Conservation (phyloP, 37 sponge, comb jelly and placozoan species). For the Mnemiopsis leidyi region DNA sequence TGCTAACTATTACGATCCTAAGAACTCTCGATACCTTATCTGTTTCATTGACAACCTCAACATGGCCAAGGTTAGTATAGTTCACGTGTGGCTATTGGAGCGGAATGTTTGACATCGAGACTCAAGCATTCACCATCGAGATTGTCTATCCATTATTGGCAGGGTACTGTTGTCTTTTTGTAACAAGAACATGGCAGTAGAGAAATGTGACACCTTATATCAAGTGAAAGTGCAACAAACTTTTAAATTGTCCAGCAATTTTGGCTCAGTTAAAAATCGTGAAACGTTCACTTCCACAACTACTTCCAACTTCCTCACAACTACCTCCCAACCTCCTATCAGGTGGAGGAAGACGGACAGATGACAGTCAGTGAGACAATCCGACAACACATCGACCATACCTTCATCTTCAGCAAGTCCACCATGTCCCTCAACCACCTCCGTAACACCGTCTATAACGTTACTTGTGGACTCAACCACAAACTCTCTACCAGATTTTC, state of each 20-base stretch:
- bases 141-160: no score
- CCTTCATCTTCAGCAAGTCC: conserved; percentile 41
- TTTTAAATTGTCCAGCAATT: no score
- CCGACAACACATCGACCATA: conserved; percentile 53
- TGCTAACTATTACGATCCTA: conserved; percentile 61
- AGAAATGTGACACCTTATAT: no score
- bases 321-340: not conserved
- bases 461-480: conserved; percentile 57
- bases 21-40: conserved; percentile 47
- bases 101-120: no score
- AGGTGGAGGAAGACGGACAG: conserved; percentile 41
- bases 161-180: no score
- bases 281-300: no score
- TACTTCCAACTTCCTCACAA: no score
- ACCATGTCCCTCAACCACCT: conserved; percentile 49
- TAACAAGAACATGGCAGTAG: no score
- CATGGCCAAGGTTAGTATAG: conserved; percentile 67
- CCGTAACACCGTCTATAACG: conserved; percentile 57
- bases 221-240: no score
- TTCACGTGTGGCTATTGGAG: no score
- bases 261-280: no score
- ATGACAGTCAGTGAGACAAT: conserved; percentile 51
- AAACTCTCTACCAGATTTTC: conserved; percentile 41
- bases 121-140: no score
- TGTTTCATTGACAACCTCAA: conserved; percentile 60